phyloP scores from a whole-genome alignment of 2,888 invertebrate species.

The Hymenopus coronatus region DNA sequence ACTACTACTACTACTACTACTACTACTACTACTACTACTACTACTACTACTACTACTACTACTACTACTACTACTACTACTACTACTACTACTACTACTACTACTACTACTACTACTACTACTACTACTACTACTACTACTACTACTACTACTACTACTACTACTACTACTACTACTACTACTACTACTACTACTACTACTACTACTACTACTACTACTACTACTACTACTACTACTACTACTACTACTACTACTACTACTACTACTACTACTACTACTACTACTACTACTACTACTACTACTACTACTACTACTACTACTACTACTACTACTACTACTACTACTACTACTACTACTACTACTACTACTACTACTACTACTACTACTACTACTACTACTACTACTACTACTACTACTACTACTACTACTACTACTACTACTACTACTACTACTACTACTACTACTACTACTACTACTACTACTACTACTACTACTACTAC shows the following conservation, averaged over 20 bases:
- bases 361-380: neutral
- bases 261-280: conserved; percentile 38
- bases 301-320: neutral
- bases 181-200: neutral
- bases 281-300: neutral
- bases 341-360: conserved; percentile 31
- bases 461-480: neutral
- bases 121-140: neutral
- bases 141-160: neutral
- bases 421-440: neutral
- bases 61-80: neutral
- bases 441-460: neutral
- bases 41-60: neutral
- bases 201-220: conserved; percentile 31
- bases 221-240: neutral
- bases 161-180: neutral
- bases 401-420: conserved; percentile 39
- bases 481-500: neutral
- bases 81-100: neutral
- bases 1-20: neutral
- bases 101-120: neutral
- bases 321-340: neutral
- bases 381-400: conserved; percentile 30
- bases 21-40: neutral
- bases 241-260: conserved; percentile 32